Conservation (phyloP, 92 coral and sea anemone species). For the Anthopleura xanthogrammica region DNA sequence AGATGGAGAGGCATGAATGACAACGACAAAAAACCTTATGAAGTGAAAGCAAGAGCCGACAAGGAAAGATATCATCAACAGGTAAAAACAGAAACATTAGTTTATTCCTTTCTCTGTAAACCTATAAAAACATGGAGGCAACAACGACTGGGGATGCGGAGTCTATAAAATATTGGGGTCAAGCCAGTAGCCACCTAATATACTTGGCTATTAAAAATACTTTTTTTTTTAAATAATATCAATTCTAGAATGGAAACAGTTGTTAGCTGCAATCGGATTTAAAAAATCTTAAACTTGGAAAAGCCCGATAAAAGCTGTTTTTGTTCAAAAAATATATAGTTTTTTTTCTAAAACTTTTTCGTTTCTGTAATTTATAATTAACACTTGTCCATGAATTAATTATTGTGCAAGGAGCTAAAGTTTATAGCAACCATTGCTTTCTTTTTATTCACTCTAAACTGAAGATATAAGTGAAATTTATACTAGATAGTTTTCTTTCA, state of each 20-base stretch:
- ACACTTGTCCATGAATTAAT: background rate
- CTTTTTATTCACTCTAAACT: background rate
- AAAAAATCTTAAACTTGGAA: background rate
- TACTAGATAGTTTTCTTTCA: too few relatives aligned
- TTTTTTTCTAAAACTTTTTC: background rate
- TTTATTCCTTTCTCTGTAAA: background rate
- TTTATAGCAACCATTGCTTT: background rate
- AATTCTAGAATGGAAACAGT: background rate
- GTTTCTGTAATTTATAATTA: background rate
- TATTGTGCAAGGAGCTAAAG: background rate
- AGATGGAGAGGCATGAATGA: conserved; percentile 71
- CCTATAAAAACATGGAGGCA: background rate
- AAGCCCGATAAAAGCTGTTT: background rate
- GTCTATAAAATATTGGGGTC: conserved; percentile 7
- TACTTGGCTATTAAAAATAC: background rate
- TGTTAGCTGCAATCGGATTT: background rate
- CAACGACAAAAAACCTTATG: conserved; percentile 65
- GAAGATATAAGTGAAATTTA: too few relatives aligned
- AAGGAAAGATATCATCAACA: conserved; percentile 69
- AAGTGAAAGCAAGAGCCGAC: conserved; percentile 58
- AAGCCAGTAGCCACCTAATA: background rate
- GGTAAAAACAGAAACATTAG: conserved; percentile 31
- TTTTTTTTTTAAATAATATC: background rate
- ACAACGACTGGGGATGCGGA: background rate
- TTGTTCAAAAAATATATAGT: background rate